These are phyloP conservation scores for Himalopsyche kuldschensis DNA, from an alignment of 2,888 invertebrate genomes.

Conservation along the genomic window DNA sequence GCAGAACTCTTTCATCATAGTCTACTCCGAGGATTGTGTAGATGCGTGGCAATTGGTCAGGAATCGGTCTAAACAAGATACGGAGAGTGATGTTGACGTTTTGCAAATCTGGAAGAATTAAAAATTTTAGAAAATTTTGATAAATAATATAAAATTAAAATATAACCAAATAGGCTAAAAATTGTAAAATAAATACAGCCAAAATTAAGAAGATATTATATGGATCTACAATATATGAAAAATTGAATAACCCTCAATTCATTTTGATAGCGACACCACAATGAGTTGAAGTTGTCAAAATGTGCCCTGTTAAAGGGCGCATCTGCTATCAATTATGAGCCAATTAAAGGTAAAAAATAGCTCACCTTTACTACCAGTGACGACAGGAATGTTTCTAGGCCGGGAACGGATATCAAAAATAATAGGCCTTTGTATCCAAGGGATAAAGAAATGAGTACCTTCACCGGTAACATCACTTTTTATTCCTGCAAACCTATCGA, in stretches of 20 bases:
- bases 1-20: slow-evolving; percentile 97
- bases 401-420: slow-evolving; percentile 96
- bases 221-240: not conserved
- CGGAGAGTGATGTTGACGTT: slow-evolving; percentile 98
- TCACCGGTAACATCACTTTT: slow-evolving; percentile 92
- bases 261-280: no score
- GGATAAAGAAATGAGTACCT: slow-evolving; percentile 98
- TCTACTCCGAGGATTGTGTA: slow-evolving; percentile 95
- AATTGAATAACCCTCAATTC: no score
- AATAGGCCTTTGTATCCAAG: slow-evolving; percentile 98
- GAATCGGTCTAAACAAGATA: slow-evolving; percentile 93
- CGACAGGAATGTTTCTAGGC: slow-evolving; percentile 93
- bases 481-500: slow-evolving; percentile 96
- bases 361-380: slow-evolving; percentile 95
- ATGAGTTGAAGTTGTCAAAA: no score
- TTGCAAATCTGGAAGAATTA: slow-evolving; percentile 78
- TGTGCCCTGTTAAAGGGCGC: no score
- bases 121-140: not conserved
- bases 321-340: no score
- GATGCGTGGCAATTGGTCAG: slow-evolving; percentile 92
- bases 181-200: not conserved
- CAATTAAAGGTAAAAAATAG: not conserved
- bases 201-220: not conserved
- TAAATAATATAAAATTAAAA: no score
- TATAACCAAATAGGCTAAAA: no score